A percentile compares a stretch with the other conserved stretches of the same genome.
Evolutionary conservation across 1,140 invertebrate genomes (phyloP).

Genomic region (Ladona fulva): DNA sequence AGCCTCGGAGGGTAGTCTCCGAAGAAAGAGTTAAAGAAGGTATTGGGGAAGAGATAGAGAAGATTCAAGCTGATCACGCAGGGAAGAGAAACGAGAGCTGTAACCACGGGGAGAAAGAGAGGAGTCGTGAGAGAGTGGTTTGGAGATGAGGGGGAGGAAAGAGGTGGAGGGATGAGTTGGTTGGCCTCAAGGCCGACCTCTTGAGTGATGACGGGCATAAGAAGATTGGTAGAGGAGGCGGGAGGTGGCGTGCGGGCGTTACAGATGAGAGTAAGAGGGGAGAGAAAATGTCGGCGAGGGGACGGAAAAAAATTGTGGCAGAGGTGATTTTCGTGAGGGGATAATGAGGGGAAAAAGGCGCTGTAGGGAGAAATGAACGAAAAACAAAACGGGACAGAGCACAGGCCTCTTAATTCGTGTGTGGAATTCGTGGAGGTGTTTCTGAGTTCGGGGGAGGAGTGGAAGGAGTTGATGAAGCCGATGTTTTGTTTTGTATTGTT

Average conservation of each 20-base stretch:
- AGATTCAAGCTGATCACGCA: not conserved
- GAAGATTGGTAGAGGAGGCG: not conserved
- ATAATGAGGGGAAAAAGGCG: not conserved
- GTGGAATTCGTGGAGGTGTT: not conserved
- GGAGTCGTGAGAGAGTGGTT: not conserved
- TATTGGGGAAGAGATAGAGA: not conserved
- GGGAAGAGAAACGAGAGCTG: not conserved
- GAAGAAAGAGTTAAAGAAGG: too few species aligned
- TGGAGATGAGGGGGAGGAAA: not conserved
- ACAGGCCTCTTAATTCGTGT: not conserved
- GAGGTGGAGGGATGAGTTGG: not conserved
- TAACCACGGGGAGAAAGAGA: not conserved
- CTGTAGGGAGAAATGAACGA: not conserved
- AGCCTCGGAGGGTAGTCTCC: too few species aligned
- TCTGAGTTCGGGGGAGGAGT: not conserved
- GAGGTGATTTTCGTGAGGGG: not conserved
- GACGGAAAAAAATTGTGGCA: not conserved
- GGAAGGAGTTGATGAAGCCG: not conserved
- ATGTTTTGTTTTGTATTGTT: too few species aligned
- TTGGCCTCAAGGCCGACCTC: constrained; percentile 1
- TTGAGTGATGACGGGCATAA: constrained; percentile 4
- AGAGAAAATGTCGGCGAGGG: not conserved
- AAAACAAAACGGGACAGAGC: not conserved
- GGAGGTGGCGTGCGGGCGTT: not conserved
- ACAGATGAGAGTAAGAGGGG: not conserved